These are phyloP conservation scores for Drosophila vallismaia DNA, from an alignment of 2,888 invertebrate species.

Conservation along the genomic window DNA sequence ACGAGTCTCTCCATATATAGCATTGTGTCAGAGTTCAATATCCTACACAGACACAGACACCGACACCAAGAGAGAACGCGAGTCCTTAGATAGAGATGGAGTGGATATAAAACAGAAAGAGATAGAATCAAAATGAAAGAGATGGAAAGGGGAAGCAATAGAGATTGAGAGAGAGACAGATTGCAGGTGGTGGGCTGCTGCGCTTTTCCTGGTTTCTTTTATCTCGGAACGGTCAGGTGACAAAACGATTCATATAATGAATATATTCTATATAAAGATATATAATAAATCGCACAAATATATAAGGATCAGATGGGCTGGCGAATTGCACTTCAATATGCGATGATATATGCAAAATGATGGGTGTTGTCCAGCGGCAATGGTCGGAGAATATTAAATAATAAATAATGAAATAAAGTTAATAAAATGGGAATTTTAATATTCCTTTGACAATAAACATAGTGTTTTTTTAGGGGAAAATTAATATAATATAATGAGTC, in stretches of 20 bases:
- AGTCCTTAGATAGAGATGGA: constrained; percentile 1
- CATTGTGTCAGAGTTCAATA: constrained; percentile 79
- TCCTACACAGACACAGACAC: constrained; percentile 58
- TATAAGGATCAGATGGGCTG: background rate
- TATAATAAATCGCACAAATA: constrained; percentile 6
- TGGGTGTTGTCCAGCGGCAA: background rate
- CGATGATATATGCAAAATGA: constrained; percentile 1
- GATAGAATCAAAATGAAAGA: background rate
- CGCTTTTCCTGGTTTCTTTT: constrained; percentile 33
- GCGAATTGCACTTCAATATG: background rate
- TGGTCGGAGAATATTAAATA: background rate
- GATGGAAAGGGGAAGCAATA: constrained; percentile 8
- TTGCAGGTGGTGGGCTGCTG: constrained; percentile 37
- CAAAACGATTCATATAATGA: constrained; percentile 29
- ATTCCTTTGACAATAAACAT: background rate
- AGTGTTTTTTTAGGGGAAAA: background rate
- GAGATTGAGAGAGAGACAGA: constrained; percentile 1
- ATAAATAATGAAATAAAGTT: background rate
- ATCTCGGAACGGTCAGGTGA: constrained; percentile 41
- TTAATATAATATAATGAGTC: background rate
- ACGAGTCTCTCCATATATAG: constrained; percentile 8
- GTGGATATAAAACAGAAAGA: background rate
- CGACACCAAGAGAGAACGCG: constrained; percentile 24
- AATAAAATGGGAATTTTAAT: background rate
- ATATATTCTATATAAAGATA: constrained; percentile 2